A percentile compares a stretch with the other conserved stretches of the same genome.
phyloP scores from a whole-genome alignment of 2,113 vertebrate species.

The Corythornis madagascariensis region DNA sequence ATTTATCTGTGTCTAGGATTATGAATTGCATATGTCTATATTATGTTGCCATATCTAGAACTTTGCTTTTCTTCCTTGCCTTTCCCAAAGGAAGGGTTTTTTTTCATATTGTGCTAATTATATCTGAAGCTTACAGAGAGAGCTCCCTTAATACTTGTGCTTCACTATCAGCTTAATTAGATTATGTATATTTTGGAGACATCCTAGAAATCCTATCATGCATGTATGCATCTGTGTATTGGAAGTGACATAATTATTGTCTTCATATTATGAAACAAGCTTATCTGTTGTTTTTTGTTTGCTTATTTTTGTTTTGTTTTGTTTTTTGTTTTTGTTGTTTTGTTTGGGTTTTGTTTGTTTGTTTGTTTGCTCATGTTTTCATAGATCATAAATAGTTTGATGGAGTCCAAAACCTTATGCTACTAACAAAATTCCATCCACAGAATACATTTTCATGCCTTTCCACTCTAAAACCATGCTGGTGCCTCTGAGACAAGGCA shows the following conservation, averaged over 20 bases:
- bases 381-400: neutral
- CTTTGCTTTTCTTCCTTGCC: neutral
- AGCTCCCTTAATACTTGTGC: constrained; percentile 4
- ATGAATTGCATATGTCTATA: neutral
- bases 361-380: neutral
- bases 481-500: neutral
- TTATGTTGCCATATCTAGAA: neutral
- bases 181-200: constrained; percentile 31
- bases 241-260: neutral
- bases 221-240: neutral
- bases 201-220: neutral
- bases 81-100: constrained; percentile 10
- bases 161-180: constrained; percentile 31
- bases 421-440: neutral
- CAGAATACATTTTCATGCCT: neutral
- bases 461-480: neutral
- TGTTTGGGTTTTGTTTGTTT: too few relatives aligned
- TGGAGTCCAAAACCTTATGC: neutral
- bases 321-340: neutral
- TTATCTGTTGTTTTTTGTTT: neutral
- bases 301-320: neutral
- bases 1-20: neutral
- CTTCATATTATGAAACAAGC: neutral
- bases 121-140: neutral
- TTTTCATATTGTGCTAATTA: constrained; percentile 12